These are phyloP conservation scores for Valencia hispanica DNA, from an alignment of 2,797 vertebrate genomes.

Conservation along the genomic window DNA sequence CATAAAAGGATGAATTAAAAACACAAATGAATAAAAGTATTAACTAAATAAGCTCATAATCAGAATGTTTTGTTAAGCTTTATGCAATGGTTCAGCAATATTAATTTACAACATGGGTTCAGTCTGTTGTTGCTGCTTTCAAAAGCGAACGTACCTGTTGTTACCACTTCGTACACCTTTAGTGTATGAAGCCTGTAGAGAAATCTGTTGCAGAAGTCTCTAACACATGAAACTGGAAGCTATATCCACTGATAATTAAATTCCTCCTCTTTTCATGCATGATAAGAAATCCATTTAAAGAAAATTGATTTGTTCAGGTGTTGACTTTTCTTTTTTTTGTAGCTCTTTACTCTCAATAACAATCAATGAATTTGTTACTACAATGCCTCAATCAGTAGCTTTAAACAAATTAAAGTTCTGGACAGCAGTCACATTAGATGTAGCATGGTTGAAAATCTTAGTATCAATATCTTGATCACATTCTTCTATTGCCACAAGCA, in stretches of 20 bases:
- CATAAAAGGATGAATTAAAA: neutral
- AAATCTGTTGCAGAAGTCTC: neutral
- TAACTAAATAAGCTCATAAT: neutral
- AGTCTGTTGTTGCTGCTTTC: neutral
- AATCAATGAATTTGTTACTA: neutral
- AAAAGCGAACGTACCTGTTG: neutral
- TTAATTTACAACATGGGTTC: neutral
- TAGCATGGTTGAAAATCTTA: neutral
- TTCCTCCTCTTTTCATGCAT: neutral
- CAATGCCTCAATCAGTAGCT: neutral
- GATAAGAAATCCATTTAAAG: neutral
- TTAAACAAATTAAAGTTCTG: neutral
- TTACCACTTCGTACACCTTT: neutral
- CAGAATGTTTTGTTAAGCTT: neutral
- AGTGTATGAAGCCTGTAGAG: neutral
- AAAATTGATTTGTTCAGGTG: neutral
- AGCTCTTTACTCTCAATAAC: neutral
- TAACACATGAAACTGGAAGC: neutral
- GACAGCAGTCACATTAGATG: neutral
- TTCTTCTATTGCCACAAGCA: neutral
- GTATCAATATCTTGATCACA: neutral
- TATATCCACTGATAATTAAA: neutral
- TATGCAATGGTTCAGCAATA: neutral
- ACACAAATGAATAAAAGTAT: neutral
- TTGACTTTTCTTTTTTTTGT: neutral